A percentile compares a stretch with the other conserved stretches of the same genome.
phyloP scores from a whole-genome alignment of 2,888 invertebrate species.

The Branchipolynoe longqiensis region DNA sequence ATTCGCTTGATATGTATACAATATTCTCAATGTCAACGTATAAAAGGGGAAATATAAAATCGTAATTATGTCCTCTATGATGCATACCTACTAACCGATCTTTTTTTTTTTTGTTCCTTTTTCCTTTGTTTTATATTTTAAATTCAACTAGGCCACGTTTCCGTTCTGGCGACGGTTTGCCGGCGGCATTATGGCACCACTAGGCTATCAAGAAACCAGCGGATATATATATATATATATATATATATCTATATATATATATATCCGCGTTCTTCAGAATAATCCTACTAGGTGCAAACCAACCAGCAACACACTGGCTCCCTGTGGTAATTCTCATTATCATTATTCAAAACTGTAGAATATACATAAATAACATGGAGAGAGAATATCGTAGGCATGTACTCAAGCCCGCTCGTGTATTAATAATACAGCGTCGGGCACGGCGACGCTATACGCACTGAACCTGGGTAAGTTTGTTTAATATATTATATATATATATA shows the following conservation, averaged over 20 bases:
- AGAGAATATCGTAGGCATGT: constrained; percentile 37
- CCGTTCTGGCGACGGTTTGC: too few species aligned
- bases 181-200: too few species aligned
- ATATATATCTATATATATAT: too few species aligned
- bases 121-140: too few species aligned
- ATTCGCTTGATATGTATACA: constrained; percentile 53
- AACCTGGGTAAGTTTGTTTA: too few species aligned
- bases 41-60: constrained; percentile 56
- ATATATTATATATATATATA: too few species aligned
- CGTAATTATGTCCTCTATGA: constrained; percentile 36
- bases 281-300: too few species aligned
- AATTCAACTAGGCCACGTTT: too few species aligned
- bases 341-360: constrained; percentile 21
- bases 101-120: too few species aligned
- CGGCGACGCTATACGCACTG: too few species aligned
- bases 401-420: neutral
- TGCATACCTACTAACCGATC: constrained; percentile 44
- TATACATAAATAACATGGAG: constrained; percentile 30
- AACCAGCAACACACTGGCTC: too few species aligned
- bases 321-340: constrained; percentile 31
- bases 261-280: neutral
- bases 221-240: neutral
- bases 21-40: constrained; percentile 57
- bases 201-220: neutral
- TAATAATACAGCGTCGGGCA: too few species aligned